Conservation (phyloP, 2,888 invertebrate species). For the Cheiracanthium punctorium region DNA sequence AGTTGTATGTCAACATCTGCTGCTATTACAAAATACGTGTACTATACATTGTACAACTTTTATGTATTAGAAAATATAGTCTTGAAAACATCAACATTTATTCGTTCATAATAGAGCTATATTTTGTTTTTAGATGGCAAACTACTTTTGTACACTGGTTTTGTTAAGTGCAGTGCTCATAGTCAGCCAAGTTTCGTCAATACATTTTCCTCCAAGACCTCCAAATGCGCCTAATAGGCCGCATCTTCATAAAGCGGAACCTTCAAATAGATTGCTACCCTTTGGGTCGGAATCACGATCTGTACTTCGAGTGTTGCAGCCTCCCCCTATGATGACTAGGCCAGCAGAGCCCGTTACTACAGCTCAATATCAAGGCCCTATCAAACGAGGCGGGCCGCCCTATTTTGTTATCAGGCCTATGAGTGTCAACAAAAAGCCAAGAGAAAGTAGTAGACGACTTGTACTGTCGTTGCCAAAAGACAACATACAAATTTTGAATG, state of each 20-base stretch:
- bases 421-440: conserved; percentile 18
- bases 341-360: conserved; percentile 7
- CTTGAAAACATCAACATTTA: too few species aligned
- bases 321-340: conserved; percentile 11
- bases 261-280: neutral
- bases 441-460: conserved; percentile 26
- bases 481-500: conserved; percentile 57
- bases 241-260: neutral
- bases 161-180: neutral
- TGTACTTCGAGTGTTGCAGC: neutral
- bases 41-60: too few species aligned
- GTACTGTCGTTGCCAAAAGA: conserved; percentile 54
- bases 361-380: neutral
- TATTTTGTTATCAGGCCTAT: conserved; percentile 45
- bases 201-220: neutral
- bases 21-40: too few species aligned
- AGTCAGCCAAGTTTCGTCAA: neutral
- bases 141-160: neutral
- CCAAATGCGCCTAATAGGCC: neutral
- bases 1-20: too few species aligned
- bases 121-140: neutral
- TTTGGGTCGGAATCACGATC: neutral
- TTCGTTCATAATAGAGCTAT: too few species aligned
- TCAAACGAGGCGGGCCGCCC: conserved; percentile 36
- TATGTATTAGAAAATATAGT: too few species aligned